Percentiles rank a stretch among this genome's conserved stretches.
These are phyloP conservation scores for Cataglyphis rosenhaueri DNA, from an alignment of 2,888 invertebrate species.

Conservation along the genomic window DNA sequence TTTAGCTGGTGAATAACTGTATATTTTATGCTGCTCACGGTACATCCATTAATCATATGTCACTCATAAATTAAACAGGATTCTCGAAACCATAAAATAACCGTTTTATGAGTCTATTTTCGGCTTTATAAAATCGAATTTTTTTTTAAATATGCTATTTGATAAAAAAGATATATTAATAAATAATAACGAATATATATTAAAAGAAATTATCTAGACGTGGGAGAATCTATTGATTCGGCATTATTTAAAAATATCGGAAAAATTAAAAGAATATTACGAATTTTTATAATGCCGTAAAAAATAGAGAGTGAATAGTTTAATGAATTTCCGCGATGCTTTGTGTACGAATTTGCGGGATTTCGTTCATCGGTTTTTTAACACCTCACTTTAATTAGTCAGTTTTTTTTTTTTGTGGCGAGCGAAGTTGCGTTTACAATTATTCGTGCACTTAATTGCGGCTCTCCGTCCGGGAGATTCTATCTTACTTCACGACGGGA, in stretches of 20 bases:
- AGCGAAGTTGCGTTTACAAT: conserved; percentile 61
- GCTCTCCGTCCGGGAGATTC: conserved; percentile 31
- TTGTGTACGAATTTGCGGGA: conserved; percentile 19
- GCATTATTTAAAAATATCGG: background rate
- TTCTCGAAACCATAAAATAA: background rate
- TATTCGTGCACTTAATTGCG: conserved; percentile 70
- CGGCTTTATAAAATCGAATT: background rate
- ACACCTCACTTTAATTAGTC: conserved; percentile 63
- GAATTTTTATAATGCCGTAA: background rate
- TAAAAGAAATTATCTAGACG: background rate
- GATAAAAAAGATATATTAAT: background rate
- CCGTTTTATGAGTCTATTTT: background rate
- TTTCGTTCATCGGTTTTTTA: conserved; percentile 53
- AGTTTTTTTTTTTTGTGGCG: conserved; percentile 60
- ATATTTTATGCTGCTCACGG: background rate
- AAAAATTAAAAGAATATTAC: background rate
- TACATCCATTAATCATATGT: conserved; percentile 3
- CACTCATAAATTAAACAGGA: conserved; percentile 16
- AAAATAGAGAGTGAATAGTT: conserved; percentile 26
- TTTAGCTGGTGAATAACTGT: background rate
- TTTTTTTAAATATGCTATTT: conserved; percentile 4
- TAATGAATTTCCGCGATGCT: conserved; percentile 29
- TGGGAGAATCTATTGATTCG: background rate
- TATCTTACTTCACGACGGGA: conserved; percentile 35
- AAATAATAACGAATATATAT: background rate